Percentiles rank a stretch among this genome's conserved stretches.
phyloP scores from a whole-genome alignment of 2,113 vertebrate genomes.

The Leptobrachium leishanense region DNA sequence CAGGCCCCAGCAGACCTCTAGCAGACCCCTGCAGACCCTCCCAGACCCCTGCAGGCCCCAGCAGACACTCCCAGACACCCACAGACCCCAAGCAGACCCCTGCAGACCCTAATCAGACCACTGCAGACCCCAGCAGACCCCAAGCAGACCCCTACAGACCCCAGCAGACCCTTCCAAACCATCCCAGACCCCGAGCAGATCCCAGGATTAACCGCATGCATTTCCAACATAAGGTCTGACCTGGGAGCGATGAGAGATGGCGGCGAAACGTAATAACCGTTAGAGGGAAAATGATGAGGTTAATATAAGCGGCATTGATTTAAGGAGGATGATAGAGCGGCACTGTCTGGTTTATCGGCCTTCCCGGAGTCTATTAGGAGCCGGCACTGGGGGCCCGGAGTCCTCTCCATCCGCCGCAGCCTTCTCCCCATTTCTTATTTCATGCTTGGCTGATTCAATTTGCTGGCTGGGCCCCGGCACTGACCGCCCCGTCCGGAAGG shows the following conservation, averaged over 20 bases:
- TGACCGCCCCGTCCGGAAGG: conserved; percentile 57
- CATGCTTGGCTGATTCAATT: conserved; percentile 75
- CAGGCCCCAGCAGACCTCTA: too few relatives aligned
- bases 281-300: conserved; percentile 84
- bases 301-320: conserved; percentile 85
- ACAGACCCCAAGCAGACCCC: too few relatives aligned
- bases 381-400: conserved; percentile 75
- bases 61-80: too few relatives aligned
- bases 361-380: conserved; percentile 81
- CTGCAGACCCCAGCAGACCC: too few relatives aligned
- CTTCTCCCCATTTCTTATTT: conserved; percentile 81
- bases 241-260: conserved; percentile 79
- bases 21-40: too few relatives aligned
- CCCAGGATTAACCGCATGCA: conserved; percentile 64
- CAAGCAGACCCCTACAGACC: too few relatives aligned
- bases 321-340: conserved; percentile 82
- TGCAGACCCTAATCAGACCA: too few relatives aligned
- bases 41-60: too few relatives aligned
- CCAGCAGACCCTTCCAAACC: too few relatives aligned
- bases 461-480: conserved; percentile 63
- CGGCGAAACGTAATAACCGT: conserved; percentile 81
- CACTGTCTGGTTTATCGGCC: conserved; percentile 81
- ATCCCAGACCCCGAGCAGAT: conserved; percentile 58
- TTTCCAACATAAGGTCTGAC: conserved; percentile 77
- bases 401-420: conserved; percentile 78